Conservation (phyloP, 2,888 invertebrate species). For the Lithophane socia region DNA sequence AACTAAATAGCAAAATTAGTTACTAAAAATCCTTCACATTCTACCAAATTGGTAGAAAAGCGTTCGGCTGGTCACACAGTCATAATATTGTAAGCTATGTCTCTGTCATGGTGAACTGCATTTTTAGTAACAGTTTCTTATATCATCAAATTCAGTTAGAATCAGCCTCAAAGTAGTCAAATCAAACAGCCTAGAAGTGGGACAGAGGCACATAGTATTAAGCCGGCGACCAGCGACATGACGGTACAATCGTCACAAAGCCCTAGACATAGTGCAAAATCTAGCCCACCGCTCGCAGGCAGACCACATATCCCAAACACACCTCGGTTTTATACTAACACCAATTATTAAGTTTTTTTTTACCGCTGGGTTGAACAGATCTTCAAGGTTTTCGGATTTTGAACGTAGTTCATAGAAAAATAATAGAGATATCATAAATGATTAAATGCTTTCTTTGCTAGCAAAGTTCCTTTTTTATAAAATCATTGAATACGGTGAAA, state of each 20-base stretch:
- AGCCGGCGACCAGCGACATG: conserved; percentile 60
- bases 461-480: conserved; percentile 38
- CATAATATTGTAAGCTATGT: conserved; percentile 44
- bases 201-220: conserved; percentile 46
- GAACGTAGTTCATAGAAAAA: conserved; percentile 48
- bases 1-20: conserved; percentile 70
- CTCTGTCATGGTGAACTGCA: conserved; percentile 28
- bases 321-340: conserved; percentile 85
- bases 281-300: conserved; percentile 78
- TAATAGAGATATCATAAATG: conserved; percentile 35
- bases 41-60: conserved; percentile 62
- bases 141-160: conserved; percentile 8
- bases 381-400: conserved; percentile 68
- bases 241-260: conserved; percentile 65
- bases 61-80: conserved; percentile 61
- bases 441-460: conserved; percentile 45
- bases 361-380: conserved; percentile 75
- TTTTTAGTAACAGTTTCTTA: conserved; percentile 1
- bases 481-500: conserved; percentile 38
- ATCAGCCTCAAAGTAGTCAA: conserved; percentile 19
- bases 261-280: conserved; percentile 75
- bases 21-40: conserved; percentile 67
- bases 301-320: conserved; percentile 89
- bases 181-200: conserved; percentile 22
- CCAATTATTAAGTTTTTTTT: conserved; percentile 77